Conservation (phyloP, 2,888 invertebrate species). For the Clunio marinus region DNA sequence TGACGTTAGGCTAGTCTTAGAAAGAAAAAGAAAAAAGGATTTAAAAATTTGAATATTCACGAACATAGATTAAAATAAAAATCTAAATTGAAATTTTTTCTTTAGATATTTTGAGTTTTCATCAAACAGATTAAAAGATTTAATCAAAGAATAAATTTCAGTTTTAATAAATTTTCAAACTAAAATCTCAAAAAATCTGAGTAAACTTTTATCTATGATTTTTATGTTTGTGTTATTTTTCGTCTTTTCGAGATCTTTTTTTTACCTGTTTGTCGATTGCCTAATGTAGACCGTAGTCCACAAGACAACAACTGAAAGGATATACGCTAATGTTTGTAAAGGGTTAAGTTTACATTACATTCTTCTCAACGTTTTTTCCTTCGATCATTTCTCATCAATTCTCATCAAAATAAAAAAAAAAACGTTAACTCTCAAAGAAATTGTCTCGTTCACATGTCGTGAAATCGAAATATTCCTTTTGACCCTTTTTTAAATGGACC, state of each 20-base stretch:
- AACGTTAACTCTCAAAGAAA: too few species aligned
- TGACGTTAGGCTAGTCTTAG: background rate
- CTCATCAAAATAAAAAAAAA: background rate
- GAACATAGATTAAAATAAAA: background rate
- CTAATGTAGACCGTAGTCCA: background rate
- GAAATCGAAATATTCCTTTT: too few species aligned
- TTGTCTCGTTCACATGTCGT: constrained; percentile 4
- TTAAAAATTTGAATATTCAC: background rate
- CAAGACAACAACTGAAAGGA: background rate
- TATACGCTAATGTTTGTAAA: too few species aligned
- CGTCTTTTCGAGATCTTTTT: background rate
- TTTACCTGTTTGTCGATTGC: background rate
- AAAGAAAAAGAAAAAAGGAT: background rate
- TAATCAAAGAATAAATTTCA: too few species aligned
- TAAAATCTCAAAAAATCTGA: background rate
- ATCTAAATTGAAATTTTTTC: background rate
- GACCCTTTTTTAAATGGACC: constrained; percentile 17
- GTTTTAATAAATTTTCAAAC: background rate
- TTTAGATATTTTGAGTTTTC: background rate
- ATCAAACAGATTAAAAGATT: background rate
- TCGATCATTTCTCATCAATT: background rate
- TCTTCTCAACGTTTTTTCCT: background rate
- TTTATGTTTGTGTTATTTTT: background rate
- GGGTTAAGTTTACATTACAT: too few species aligned
- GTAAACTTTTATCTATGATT: background rate